These are phyloP conservation scores for Ptiloglossa arizonensis DNA, from an alignment of 1,140 invertebrate species.

Conservation along the genomic window DNA sequence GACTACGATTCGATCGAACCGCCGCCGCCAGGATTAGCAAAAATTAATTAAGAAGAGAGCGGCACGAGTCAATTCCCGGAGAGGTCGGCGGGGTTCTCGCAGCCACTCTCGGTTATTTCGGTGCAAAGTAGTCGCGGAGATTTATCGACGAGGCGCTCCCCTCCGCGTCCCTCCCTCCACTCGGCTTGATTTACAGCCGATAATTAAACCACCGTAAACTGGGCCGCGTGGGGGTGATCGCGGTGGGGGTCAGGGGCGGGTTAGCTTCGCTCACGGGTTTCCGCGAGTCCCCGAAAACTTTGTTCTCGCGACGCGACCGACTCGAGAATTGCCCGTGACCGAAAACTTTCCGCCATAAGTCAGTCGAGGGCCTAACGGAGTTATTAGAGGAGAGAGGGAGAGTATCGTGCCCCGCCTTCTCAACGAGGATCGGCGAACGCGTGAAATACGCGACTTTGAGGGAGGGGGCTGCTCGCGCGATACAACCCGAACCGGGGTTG, in stretches of 20 bases:
- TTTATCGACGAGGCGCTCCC: constrained; percentile 71
- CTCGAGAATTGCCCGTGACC: constrained; percentile 72
- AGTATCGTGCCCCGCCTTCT: constrained; percentile 58
- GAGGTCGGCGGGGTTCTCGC: constrained; percentile 3
- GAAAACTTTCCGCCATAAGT: constrained; percentile 77
- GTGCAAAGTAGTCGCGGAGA: constrained; percentile 65
- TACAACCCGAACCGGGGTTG: not conserved
- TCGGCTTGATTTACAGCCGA: constrained; percentile 76
- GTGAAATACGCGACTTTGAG: constrained; percentile 46
- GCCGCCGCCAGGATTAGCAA: constrained; percentile 23
- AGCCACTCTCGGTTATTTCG: constrained; percentile 59
- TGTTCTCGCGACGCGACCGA: constrained; percentile 56
- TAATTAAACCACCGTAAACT: constrained; percentile 79
- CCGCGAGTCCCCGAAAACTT: constrained; percentile 61
- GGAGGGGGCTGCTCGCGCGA: not conserved
- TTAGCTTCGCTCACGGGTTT: constrained; percentile 15
- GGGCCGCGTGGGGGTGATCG: constrained; percentile 36
- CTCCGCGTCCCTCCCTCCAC: constrained; percentile 9
- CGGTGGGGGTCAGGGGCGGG: constrained; percentile 53
- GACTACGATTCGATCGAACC: not conserved
- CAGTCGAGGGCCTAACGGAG: constrained; percentile 65
- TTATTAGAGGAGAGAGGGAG: constrained; percentile 59
- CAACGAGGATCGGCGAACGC: constrained; percentile 1
- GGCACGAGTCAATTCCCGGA: constrained; percentile 34
- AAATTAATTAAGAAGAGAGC: constrained; percentile 48